Conservation (phyloP, 2,888 invertebrate genomes). For the Byasa hedistus region DNA sequence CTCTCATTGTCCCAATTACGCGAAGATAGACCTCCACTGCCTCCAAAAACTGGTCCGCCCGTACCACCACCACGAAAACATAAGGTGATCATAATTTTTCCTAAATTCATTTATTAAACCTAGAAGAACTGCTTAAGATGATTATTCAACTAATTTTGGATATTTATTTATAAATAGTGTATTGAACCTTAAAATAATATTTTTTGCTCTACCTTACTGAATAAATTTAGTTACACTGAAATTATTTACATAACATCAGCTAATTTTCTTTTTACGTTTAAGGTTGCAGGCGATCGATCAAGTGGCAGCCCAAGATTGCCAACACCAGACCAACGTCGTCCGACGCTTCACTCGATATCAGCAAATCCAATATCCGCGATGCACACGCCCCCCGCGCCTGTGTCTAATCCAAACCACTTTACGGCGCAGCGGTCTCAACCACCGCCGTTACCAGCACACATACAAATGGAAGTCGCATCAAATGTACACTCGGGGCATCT, state of each 20-base stretch:
- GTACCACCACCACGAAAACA: constrained; percentile 75
- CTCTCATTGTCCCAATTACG: constrained; percentile 58
- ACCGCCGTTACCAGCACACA: constrained; percentile 29
- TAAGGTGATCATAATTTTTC: constrained; percentile 50
- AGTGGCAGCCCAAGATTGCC: constrained; percentile 65
- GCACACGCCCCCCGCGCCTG: constrained; percentile 33
- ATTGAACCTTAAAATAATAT: too few relatives aligned
- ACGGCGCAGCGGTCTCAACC: constrained; percentile 39
- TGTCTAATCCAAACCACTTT: constrained; percentile 47
- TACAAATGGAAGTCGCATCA: constrained; percentile 28
- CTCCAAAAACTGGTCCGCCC: constrained; percentile 69
- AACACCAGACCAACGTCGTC: constrained; percentile 52
- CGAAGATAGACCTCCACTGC: constrained; percentile 72
- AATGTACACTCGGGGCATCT: constrained; percentile 45
- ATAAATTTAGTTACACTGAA: neutral
- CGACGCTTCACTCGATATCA: constrained; percentile 45
- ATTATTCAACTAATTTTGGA: neutral
- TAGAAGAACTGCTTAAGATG: neutral
- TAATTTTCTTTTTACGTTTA: constrained; percentile 17
- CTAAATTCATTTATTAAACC: neutral
- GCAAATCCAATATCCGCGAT: constrained; percentile 33
- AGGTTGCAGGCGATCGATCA: constrained; percentile 59
- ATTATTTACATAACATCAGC: constrained; percentile 57
- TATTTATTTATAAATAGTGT: too few relatives aligned
- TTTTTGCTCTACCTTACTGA: too few relatives aligned